Evolutionary conservation across 1,140 invertebrate species (phyloP).

Genomic region (Drosophila nebulosa): DNA sequence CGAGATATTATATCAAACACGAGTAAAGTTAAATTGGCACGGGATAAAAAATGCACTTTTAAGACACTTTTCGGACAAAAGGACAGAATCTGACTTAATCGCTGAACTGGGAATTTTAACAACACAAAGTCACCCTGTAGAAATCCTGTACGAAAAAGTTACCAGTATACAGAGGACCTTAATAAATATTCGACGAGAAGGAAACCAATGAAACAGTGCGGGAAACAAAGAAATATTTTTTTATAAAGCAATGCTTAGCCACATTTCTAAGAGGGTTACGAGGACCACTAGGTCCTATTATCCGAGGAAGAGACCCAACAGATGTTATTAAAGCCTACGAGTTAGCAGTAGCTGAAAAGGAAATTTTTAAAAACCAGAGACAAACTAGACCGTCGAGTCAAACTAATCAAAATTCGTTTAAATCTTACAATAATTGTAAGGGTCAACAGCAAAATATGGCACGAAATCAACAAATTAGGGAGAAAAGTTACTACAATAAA

Average conservation of each 20-base stretch:
- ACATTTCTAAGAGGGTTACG: too few relatives aligned
- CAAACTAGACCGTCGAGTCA: not conserved
- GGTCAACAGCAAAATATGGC: not conserved
- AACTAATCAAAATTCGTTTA: not conserved
- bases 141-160: too few relatives aligned
- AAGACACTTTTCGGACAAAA: too few relatives aligned
- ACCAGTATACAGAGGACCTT: too few relatives aligned
- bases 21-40: not conserved
- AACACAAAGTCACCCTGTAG: too few relatives aligned
- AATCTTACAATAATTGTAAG: not conserved
- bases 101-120: too few relatives aligned
- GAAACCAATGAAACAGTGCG: too few relatives aligned
- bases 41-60: not conserved
- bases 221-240: too few relatives aligned
- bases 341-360: not conserved
- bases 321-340: not conserved
- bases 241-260: too few relatives aligned
- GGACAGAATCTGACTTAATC: too few relatives aligned
- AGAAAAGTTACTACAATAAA: not conserved
- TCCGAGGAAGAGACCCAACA: not conserved
- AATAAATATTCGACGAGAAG: too few relatives aligned
- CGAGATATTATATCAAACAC: not conserved
- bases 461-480: not conserved
- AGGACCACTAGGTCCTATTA: not conserved
- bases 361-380: not conserved